Conservation (phyloP, 2,797 vertebrate species). For the Onychomys leucogaster region DNA sequence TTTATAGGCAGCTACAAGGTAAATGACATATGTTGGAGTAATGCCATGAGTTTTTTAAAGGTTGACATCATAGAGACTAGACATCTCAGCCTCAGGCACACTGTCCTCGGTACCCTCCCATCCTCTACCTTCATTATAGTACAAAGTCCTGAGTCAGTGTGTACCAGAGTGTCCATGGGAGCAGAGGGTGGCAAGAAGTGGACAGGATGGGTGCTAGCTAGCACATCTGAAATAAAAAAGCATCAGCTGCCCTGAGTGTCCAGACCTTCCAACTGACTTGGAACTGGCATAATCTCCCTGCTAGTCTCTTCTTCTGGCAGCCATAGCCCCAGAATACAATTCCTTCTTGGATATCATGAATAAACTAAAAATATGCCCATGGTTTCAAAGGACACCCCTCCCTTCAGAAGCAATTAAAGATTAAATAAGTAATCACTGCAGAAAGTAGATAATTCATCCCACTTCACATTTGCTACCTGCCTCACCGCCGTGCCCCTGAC, state of each 20-base stretch:
- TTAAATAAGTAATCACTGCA: slow-evolving; percentile 70
- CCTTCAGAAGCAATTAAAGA: slow-evolving; percentile 55
- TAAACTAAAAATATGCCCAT: neutral
- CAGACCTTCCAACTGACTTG: neutral
- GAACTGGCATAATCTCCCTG: neutral
- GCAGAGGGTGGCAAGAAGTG: neutral
- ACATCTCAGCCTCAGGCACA: neutral
- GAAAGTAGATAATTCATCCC: slow-evolving; percentile 29
- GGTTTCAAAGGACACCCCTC: slow-evolving; percentile 32
- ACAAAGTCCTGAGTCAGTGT: neutral
- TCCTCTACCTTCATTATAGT: neutral
- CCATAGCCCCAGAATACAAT: neutral
- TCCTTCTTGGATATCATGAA: slow-evolving; percentile 19
- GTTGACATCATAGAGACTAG: slow-evolving; percentile 6
- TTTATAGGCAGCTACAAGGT: slow-evolving; percentile 1
- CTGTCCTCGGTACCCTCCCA: neutral
- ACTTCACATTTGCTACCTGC: slow-evolving; percentile 35
- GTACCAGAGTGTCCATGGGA: neutral
- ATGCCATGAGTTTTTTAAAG: neutral
- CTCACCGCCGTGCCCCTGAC: slow-evolving; percentile 63
- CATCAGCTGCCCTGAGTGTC: neutral
- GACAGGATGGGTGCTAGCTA: neutral
- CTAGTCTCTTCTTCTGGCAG: neutral
- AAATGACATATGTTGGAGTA: slow-evolving; percentile 48
- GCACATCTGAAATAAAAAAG: neutral